These are phyloP conservation scores for Drosophila nr. medialis DNA, from an alignment of 2,888 invertebrate species.

Conservation along the genomic window DNA sequence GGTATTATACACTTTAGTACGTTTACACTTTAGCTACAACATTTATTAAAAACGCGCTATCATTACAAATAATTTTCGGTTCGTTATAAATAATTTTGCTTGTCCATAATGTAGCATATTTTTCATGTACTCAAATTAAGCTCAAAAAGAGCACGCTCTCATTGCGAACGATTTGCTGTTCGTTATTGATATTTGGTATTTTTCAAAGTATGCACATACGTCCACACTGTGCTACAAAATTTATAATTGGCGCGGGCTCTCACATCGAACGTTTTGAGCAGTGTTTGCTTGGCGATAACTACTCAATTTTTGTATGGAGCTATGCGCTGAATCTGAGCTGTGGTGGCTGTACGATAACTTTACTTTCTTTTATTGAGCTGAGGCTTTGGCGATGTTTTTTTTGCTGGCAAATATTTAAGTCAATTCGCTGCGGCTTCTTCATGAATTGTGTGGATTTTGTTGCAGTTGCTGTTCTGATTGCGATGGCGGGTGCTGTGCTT, in stretches of 20 bases:
- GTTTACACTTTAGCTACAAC: neutral
- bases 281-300: neutral
- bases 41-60: neutral
- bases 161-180: no score
- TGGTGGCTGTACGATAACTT: neutral
- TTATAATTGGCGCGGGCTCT: neutral
- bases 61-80: neutral
- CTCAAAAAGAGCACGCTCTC: no score
- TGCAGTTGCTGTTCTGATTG: slow-evolving; percentile 82
- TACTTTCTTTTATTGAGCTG: neutral
- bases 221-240: neutral
- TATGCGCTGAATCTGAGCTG: neutral
- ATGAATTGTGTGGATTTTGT: slow-evolving; percentile 86
- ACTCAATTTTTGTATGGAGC: neutral
- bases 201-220: no score
- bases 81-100: neutral
- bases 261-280: neutral
- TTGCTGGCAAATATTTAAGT: neutral
- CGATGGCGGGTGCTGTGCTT: slow-evolving; percentile 82
- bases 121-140: no score
- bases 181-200: no score
- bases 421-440: slow-evolving; percentile 85
- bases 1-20: neutral
- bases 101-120: neutral
- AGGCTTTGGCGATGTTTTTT: neutral